Evolutionary conservation across 1,140 invertebrate genomes (phyloP).

Genomic region (Calliopsis andreniformis): DNA sequence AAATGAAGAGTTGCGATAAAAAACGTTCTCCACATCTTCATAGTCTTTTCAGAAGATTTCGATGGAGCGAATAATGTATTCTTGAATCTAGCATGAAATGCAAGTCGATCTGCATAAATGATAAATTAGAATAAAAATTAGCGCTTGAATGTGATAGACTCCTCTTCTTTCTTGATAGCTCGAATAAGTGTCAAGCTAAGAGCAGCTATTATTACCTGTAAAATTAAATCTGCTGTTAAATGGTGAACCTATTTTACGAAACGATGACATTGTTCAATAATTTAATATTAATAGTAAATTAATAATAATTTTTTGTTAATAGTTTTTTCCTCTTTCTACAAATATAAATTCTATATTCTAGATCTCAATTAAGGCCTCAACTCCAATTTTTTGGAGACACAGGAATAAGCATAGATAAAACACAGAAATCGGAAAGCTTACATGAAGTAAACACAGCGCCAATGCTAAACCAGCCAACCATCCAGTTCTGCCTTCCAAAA

Average conservation of each 20-base stretch:
- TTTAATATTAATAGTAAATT: no score
- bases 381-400: no score
- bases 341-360: no score
- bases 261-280: no score
- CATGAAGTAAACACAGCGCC: slow-evolving; percentile 87
- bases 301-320: neutral
- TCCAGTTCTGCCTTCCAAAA: slow-evolving; percentile 89
- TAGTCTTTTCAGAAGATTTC: slow-evolving; percentile 25
- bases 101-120: neutral
- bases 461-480: slow-evolving; percentile 92
- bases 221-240: slow-evolving; percentile 60
- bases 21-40: neutral
- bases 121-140: slow-evolving; percentile 45
- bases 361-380: no score
- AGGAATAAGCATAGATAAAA: no score
- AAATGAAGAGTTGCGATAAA: neutral
- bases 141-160: slow-evolving; percentile 80
- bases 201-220: slow-evolving; percentile 85
- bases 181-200: slow-evolving; percentile 86
- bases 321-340: no score
- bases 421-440: slow-evolving; percentile 78
- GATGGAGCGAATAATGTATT: neutral
- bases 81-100: neutral
- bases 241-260: no score
- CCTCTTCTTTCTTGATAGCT: slow-evolving; percentile 88